Base-by-base conservation (phyloP, 2,113 vertebrate species). In the Cygnus atratus region DNA sequence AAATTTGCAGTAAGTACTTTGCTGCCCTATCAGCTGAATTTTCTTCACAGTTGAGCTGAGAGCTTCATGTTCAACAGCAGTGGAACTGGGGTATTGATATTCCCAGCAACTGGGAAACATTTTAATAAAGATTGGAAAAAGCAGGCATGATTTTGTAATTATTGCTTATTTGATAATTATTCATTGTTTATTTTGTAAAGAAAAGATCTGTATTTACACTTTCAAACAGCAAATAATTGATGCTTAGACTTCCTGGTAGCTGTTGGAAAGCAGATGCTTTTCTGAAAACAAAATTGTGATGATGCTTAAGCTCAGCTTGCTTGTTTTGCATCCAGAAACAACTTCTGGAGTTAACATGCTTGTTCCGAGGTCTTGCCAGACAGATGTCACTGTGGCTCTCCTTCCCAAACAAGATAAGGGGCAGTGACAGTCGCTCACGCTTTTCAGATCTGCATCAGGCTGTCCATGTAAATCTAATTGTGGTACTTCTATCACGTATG, bases 1-100 rank as follows among this genome's bases (percentile, higher is more conserved):
- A 93, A 90, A 95, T 70, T 43, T 93, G 54, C 84, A 80, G 44
- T 82, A 79, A 95, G 68, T 86, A 48, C n/a, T 90, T 89, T 79
- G 62, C 65, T 91, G 66, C 50, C 37, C 33, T 84, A 48, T 82
- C 83, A 84, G 63, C 73, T 84, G 91, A 82, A 87, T 94, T 90
- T 94, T 87, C 50, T 70, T 94, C 55, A 28, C 74, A 70, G 58
- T 70, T 68, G 22, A 89, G 35, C 58, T 61, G 90, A 79, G 46
- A 65, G 44, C 44, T 75, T 87, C 29, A 18, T 29, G 33, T 84
- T 72, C 44, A 82, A 11, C 3, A 4, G n/a, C 77, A 62, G 44
- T 68, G 41, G 33, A 86, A 62, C 88, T 93, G 71, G 55, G 48
- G 13, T 88, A 66, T 26, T 79, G 66, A 73, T 96, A 78, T 78